Conservation (phyloP, 2,888 invertebrate species). For the Lepeophtheirus nordmannii region DNA sequence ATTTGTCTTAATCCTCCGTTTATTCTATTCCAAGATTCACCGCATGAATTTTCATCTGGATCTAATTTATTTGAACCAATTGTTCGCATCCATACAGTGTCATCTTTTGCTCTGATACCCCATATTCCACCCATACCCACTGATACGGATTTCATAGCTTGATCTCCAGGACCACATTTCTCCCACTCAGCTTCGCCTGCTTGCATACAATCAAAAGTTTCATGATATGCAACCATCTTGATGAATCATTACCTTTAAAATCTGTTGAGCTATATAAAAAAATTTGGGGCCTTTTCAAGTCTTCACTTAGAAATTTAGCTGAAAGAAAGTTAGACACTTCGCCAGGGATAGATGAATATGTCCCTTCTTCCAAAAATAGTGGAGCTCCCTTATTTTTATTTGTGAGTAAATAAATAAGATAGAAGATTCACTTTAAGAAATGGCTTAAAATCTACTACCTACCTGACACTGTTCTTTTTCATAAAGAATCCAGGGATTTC, state of each 20-base stretch:
- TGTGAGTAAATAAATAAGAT: too few species aligned
- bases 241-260: slow-evolving; percentile 6
- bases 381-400: slow-evolving; percentile 6
- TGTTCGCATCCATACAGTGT: slow-evolving; percentile 12
- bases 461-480: not conserved
- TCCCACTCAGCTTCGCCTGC: slow-evolving; percentile 7
- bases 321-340: not conserved
- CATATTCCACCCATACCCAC: slow-evolving; percentile 18
- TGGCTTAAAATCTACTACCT: too few species aligned
- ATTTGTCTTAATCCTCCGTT: slow-evolving; percentile 8
- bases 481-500: slow-evolving; percentile 14
- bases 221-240: not conserved
- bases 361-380: slow-evolving; percentile 13
- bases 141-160: slow-evolving; percentile 11
- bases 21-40: not conserved
- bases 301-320: not conserved
- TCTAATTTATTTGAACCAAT: slow-evolving; percentile 4
- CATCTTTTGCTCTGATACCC: slow-evolving; percentile 6
- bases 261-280: not conserved
- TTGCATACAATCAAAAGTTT: not conserved
- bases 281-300: slow-evolving; percentile 9
- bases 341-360: not conserved
- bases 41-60: not conserved
- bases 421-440: too few species aligned
- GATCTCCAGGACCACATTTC: not conserved